Evolutionary conservation across 2,797 vertebrate genomes (phyloP), one percentile per base, ranked within the genome.

Genomic region (Rhynchotus rufescens): DNA sequence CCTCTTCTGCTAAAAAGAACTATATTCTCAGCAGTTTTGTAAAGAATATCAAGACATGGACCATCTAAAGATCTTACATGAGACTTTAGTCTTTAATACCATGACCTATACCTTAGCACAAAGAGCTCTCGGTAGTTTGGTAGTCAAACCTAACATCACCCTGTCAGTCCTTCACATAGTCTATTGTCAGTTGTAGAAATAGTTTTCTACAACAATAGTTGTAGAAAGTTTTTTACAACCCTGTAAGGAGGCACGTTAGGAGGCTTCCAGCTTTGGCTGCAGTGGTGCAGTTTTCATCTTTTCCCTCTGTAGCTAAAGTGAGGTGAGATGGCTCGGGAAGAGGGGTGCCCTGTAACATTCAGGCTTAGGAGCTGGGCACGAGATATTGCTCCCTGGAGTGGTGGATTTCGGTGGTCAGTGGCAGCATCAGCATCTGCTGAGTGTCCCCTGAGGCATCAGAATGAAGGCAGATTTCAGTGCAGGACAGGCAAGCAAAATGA

Each of bases 251-350:
- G 26, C 4, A 7, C 2, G 8, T 3, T 61, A 36, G 36, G 36
- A 8, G 36, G 36, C 36, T 84, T 91, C 30, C 66, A 89, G 5
- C 25, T 71, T 40, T 3, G 3, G 4, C 47, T 78, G 20, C 21
- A 30, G 25, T 15, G 54, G 10, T 15, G 38, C 15, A 56, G 4
- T 26, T 30, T 2, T 68, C 5, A 7, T 74, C n/a, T 38, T 17
- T 10, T 30, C 4, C 5, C 7, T 88, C 28, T 73, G 5, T 30
- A 25, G 13, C 28, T 66, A 56, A 80, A 86, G 2, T 28, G 25
- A 59, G 21, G 15, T 5, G 22, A 80, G 15, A 1, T 7, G 1
- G 13, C 9, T 21, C 13, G 0, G 2, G 9, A 10, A 30, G 6
- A 47, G 40, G 15, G 49, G 15, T 9, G 16, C 15, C 52, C 52